A percentile compares a stretch with the other conserved stretches of the same genome.
These are phyloP conservation scores for Trichogramma pretiosum DNA, from an alignment of 1,140 invertebrate genomes.

Conservation along the genomic window DNA sequence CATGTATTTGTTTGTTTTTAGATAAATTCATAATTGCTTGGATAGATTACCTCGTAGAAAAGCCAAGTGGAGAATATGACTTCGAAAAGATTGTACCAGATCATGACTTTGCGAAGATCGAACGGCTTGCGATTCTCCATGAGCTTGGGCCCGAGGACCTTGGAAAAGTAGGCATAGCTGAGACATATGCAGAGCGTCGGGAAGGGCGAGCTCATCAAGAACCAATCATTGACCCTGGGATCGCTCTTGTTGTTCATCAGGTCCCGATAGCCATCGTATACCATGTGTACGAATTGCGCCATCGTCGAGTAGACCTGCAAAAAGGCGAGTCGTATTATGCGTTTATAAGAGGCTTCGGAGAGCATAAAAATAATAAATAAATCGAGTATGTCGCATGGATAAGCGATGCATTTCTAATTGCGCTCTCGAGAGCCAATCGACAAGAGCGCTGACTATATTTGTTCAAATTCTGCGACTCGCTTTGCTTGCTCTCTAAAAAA, in stretches of 20 bases:
- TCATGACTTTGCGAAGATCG: conserved; percentile 67
- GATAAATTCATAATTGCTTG: background rate
- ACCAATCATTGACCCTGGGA: conserved; percentile 73
- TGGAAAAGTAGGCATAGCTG: conserved; percentile 68
- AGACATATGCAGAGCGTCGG: conserved; percentile 71
- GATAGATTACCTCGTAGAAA: conserved; percentile 65
- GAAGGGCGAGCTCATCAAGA: conserved; percentile 72
- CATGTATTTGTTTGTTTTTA: background rate
- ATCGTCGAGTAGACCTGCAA: no score
- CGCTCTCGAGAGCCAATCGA: no score
- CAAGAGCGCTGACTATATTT: no score
- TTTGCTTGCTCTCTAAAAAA: no score
- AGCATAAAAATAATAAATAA: no score
- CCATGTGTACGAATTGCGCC: conserved; percentile 35
- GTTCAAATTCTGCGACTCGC: no score
- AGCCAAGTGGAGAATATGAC: conserved; percentile 77
- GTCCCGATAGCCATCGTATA: conserved; percentile 53
- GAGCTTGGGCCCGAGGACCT: conserved; percentile 69
- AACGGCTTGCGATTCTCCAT: conserved; percentile 88
- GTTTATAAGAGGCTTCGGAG: no score
- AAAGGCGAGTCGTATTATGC: no score
- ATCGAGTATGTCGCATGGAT: no score
- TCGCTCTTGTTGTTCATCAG: conserved; percentile 69
- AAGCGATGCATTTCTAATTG: no score
- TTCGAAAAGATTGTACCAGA: conserved; percentile 80